phyloP scores from a whole-genome alignment of 2,113 vertebrate genomes.

The Paracanthobrama guichenoti region DNA sequence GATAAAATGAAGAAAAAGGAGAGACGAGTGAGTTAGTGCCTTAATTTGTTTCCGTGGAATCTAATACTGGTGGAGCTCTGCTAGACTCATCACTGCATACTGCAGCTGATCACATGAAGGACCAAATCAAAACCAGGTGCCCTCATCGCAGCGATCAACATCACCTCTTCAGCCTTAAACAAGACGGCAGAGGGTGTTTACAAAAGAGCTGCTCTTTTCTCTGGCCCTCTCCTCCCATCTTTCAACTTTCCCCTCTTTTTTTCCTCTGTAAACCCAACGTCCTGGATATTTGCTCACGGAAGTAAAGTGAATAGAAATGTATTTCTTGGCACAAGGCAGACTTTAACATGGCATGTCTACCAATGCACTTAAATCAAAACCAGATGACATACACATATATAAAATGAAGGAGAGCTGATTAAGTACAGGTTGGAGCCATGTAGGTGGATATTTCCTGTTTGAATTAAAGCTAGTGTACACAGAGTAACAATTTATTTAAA shows the following conservation, averaged over 20 bases:
- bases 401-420: conserved; percentile 55
- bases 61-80: conserved; percentile 67
- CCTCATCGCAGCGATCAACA: conserved; percentile 65
- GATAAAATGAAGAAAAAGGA: conserved; percentile 29
- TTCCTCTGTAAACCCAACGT: conserved; percentile 54
- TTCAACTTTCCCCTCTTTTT: conserved; percentile 16
- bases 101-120: conserved; percentile 68
- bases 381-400: conserved; percentile 63
- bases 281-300: conserved; percentile 68
- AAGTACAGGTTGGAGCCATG: conserved; percentile 60
- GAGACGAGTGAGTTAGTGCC: conserved; percentile 51
- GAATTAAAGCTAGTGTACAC: conserved; percentile 41
- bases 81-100: conserved; percentile 59
- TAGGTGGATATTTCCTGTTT: conserved; percentile 64
- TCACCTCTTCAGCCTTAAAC: conserved; percentile 61
- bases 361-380: conserved; percentile 62
- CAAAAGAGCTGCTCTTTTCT: conserved; percentile 61
- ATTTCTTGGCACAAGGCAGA: conserved; percentile 64
- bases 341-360: conserved; percentile 56
- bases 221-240: conserved; percentile 15
- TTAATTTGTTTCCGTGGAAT: conserved; percentile 75
- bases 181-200: conserved; percentile 69
- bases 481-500: conserved; percentile 46
- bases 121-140: conserved; percentile 79
- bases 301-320: conserved; percentile 67